phyloP scores from a whole-genome alignment of 2,113 vertebrate genomes.

The Anoplopoma fimbria region DNA sequence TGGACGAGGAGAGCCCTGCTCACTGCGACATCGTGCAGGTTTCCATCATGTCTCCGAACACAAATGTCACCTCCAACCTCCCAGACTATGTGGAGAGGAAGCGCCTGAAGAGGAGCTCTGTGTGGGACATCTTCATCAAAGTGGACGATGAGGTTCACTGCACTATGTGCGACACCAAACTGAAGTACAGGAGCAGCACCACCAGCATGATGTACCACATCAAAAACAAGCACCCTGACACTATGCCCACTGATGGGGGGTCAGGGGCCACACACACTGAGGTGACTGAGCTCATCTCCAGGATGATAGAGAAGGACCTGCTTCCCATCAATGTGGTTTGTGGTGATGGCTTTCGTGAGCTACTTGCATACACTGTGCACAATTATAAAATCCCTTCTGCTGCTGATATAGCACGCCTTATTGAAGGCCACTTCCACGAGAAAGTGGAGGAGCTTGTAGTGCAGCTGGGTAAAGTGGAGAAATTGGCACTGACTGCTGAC shows the following conservation, averaged over 20 bases:
- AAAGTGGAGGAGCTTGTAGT: slow-evolving; percentile 61
- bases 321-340: slow-evolving; percentile 62
- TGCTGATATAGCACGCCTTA: slow-evolving; percentile 39
- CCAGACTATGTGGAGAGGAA: slow-evolving; percentile 52
- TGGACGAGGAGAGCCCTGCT: slow-evolving; percentile 38
- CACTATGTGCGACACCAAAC: slow-evolving; percentile 64
- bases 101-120: slow-evolving; percentile 65
- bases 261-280: slow-evolving; percentile 49
- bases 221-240: slow-evolving; percentile 66
- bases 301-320: slow-evolving; percentile 76
- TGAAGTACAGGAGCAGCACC: slow-evolving; percentile 76
- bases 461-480: slow-evolving; percentile 62
- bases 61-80: background rate
- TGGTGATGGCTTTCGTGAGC: slow-evolving; percentile 65
- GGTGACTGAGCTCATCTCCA: slow-evolving; percentile 69
- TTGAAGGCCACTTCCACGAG: slow-evolving; percentile 63
- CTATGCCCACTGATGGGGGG: slow-evolving; percentile 18
- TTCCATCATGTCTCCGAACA: slow-evolving; percentile 11
- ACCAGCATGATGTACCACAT: slow-evolving; percentile 79
- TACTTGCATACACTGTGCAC: slow-evolving; percentile 58
- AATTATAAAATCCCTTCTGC: slow-evolving; percentile 64
- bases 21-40: slow-evolving; percentile 40
- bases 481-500: slow-evolving; percentile 67
- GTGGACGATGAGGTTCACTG: slow-evolving; percentile 72
- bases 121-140: slow-evolving; percentile 72